Base-by-base conservation (phyloP, 1,140 invertebrate species). In the Zaprionus kolodkinae region DNA sequence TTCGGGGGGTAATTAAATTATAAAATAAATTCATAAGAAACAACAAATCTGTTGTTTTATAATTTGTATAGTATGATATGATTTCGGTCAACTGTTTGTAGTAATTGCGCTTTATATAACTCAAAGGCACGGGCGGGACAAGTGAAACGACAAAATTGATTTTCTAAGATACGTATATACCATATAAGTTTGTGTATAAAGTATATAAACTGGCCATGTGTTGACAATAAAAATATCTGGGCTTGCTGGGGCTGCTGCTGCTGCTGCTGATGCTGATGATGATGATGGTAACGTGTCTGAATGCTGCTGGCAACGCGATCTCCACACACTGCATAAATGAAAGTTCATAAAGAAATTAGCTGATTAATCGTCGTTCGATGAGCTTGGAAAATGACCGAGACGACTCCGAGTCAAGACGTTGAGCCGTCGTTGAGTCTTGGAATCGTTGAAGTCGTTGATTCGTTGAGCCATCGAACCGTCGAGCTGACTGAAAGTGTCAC, bases 281-380 rank as follows among this genome's bases (percentile, higher is more conserved):
- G 70, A 87, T 77, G 84, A 73, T 64, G 57, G 64, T 64, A 85
- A 88, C 84, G 83, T 87, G 83, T 84, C 76, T 87, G 80, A 87
- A 87, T 87, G 83, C 70, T 62, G 78, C 50, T 68, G 64, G 56
- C 38, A 55, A 64, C 45, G 25, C 17, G 66, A 60, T 72, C 73
- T 21, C 21, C 21, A 21, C 74, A 70, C 74, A 70, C 82, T 85
- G 82, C 85, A 85, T 88, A 88, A 88, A 88, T 88, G 85, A 88
- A 89, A 88, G 85, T 88, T 88, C 85, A 88, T 88, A 88, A 88
- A 88, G 85, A 88, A 89, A 88, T 88, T 89, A 88, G 85, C 81
- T 89, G 85, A 88, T 88, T 88, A 89, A 88, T 88, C 86, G 85
- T 79, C 75, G 85, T 88, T 88, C 85, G 84, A 88, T 88, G 84